Base-by-base conservation (phyloP, 2,113 vertebrate species). In the Nyctereutes procyonoides region DNA sequence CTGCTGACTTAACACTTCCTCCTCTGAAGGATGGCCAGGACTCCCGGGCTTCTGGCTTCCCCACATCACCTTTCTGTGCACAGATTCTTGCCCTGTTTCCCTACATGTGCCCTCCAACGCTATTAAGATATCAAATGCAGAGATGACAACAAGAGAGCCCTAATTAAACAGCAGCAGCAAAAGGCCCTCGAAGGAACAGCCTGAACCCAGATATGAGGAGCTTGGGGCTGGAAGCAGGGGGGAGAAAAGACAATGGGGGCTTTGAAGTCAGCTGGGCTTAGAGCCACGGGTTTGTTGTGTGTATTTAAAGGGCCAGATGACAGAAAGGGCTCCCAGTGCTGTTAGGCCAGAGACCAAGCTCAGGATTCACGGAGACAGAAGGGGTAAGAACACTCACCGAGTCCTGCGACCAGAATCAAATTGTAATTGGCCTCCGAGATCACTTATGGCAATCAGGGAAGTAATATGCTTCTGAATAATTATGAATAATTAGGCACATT, bases 401-500 rank as follows among this genome's bases (percentile, higher is more conserved):
- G 97, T 98, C 98, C 98, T 98, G 96, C 97, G 97, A 98, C 98
- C 98, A 98, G 99, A 98, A 98, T 98, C 98, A 97, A 98, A 97
- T 98, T 96, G 97, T 98, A 98, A 99, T 98, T 99, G 99, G 98
- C 98, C 98, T 98, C 84, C 0, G 97, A 99, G 98, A 98, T 98
- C 98, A 99, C 98, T 99, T 98, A 98, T 56, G 96, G 98, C 98
- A 98, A 99, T 99, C 98, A 97, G 98, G 98, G 97, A 99, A 99
- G 98, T 99, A 98, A 99, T 99, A 98, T 97, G 98, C 98, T 98
- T 98, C 98, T 98, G 98, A 99, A 99, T 99, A 99, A 99, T 99
- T 99, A 98, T 99, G 99, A 99, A 99, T 99, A 99, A 99, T 99
- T 99, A 99, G 98, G 97, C 98, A 98, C 99, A 98, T 98, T 98